Evolutionary conservation across 2,888 invertebrate genomes (phyloP).

Genomic region (Aricia artaxerxes): DNA sequence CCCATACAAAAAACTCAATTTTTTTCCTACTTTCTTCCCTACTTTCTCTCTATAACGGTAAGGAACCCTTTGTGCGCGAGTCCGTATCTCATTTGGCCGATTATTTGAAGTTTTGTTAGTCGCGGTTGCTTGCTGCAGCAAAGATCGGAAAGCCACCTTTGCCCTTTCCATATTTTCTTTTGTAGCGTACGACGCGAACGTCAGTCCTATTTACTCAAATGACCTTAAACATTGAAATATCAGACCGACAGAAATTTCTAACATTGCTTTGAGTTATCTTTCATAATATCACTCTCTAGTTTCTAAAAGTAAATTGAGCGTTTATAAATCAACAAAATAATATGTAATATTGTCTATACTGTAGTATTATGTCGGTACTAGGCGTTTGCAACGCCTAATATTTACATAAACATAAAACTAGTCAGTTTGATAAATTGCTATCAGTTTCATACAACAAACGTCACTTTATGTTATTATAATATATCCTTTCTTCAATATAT

Average conservation of each 20-base stretch:
- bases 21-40: too few relatives aligned
- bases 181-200: neutral
- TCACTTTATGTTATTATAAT: neutral
- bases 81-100: too few relatives aligned
- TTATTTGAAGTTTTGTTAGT: too few relatives aligned
- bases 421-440: slow-evolving; percentile 7
- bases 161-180: too few relatives aligned
- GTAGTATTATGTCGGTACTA: neutral
- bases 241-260: neutral
- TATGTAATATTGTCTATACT: neutral
- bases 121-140: too few relatives aligned
- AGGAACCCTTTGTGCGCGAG: too few relatives aligned
- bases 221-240: neutral
- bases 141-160: too few relatives aligned
- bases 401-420: neutral
- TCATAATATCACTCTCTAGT: neutral
- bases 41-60: too few relatives aligned
- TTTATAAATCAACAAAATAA: neutral
- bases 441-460: neutral
- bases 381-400: neutral
- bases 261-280: neutral
- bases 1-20: too few relatives aligned
- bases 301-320: slow-evolving; percentile 1
- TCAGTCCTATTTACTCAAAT: neutral
- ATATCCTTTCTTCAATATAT: neutral